Base-by-base conservation (phyloP, 2,797 vertebrate species). In the Menidia menidia region DNA sequence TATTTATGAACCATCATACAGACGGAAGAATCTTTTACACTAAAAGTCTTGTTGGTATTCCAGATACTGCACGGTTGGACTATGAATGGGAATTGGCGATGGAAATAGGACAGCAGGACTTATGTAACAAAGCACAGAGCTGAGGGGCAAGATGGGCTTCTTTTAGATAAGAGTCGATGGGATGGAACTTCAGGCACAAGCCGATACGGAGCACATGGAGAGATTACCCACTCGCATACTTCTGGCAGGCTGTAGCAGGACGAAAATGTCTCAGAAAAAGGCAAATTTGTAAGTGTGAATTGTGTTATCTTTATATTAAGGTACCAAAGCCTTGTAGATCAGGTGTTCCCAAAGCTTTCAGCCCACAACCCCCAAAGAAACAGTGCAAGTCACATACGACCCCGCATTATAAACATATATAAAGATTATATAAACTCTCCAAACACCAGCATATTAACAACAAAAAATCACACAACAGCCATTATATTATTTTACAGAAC, bases 91-190 rank as follows among this genome's bases (percentile, higher is more conserved):
- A 56, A 7, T 14, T 33, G 52, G 30, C 54, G 48, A 56, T 50
- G 59, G 61, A 83, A 80, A 64, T 58, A 43, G 76, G 70, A 57
- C 73, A 80, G 64, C 56, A 55, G 48, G 50, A 75, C 44, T 86
- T 85, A 81, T 0, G 43, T 81, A 90, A 91, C 32, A 9, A 75
- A 73, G 75, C 12, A 3, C 56, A 52, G 68, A 68, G 73, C 75
- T 64, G 51, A 64, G 33, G 62, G 65, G 51, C 44, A 32, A 69
- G 63, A 59, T 16, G 44, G 48, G 52, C 60, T 85, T 18, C 56
- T 86, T 86, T 84, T 66, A 78, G 69, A 75, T 25, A 64, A 60
- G 48, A 78, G 61, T 32, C n/a, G 51, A 32, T 73, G 66, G 44
- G 60, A 55, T 56, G 61, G 72, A 52, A 61, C 74, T 73, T 8